Evolutionary conservation across 2,888 invertebrate genomes (phyloP), one percentile per base, ranked within the genome.

Genomic region (Salpingus planirostris): DNA sequence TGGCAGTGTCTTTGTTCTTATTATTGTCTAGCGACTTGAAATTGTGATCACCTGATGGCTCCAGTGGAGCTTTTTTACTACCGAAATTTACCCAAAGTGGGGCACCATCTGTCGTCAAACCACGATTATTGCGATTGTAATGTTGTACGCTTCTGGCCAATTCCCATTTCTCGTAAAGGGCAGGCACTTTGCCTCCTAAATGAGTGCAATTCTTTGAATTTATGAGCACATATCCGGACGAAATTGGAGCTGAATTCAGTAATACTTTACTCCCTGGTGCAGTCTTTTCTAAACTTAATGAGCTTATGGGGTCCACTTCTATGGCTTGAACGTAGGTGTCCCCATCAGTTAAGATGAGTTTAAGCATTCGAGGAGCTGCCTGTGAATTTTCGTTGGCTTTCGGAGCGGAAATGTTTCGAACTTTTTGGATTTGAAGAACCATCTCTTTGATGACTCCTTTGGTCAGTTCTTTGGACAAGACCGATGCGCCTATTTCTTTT

Each of bases 51-150:
- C n/a, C n/a, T n/a, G n/a, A n/a, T n/a, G n/a, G n/a, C n/a, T n/a
- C n/a, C n/a, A n/a, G n/a, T n/a, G n/a, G n/a, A 7, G 6, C 6
- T 13, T 73, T 63, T 53, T 76, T 79, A 52, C 83, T 79, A 0
- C 92, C 92, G 67, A 93, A 92, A 18, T 90, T 82, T 48, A 91
- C 88, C 89, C 92, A 93, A 21, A 85, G 80, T 23, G 88, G 91
- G 2, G 91, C 89, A 1, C 86, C 87, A 40, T 84, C 85, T 47
- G 83, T 28, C 12, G 7, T 21, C 21, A 24, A 42, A 42, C 47
- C 44, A 55, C 55, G 38, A 27, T 36, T 37, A 24, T 29, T 36
- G 25, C 43, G 38, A 33, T 47, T 49, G 30, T 44, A 49, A 25
- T 52, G 43, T 29, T 56, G 48, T 13, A 62, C 48, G 37, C 50